These are phyloP conservation scores for Sarcophilus harrisii DNA, from an alignment of 2,797 vertebrate genomes.

Conservation along the genomic window DNA sequence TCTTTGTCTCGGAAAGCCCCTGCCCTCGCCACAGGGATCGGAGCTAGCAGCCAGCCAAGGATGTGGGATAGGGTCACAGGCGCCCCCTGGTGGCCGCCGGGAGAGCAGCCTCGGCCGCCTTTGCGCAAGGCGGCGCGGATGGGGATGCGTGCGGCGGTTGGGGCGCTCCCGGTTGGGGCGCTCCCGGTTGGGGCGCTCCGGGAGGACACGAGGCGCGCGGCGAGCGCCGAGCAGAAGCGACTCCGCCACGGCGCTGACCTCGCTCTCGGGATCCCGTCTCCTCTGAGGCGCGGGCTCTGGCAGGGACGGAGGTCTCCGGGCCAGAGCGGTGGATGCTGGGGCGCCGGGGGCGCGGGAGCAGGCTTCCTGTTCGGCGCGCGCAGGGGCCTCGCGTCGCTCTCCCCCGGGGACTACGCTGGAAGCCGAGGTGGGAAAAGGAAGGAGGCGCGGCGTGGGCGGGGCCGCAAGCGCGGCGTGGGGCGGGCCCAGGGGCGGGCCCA, in stretches of 20 bases:
- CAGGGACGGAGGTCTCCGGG: not conserved
- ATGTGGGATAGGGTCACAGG: constrained; percentile 38
- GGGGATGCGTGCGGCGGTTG: too few species aligned
- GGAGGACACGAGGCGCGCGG: not conserved
- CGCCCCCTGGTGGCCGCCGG: constrained; percentile 70
- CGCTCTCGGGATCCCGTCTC: not conserved
- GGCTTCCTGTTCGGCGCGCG: not conserved
- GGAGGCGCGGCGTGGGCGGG: not conserved
- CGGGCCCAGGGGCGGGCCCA: not conserved
- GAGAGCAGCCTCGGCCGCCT: not conserved
- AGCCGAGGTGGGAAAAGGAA: not conserved
- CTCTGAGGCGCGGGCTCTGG: not conserved
- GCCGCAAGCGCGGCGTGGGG: not conserved
- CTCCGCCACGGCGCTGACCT: not conserved
- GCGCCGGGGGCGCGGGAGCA: not conserved
- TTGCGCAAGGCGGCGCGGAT: not conserved
- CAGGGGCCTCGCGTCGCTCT: constrained; percentile 30
- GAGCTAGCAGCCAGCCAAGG: constrained; percentile 7
- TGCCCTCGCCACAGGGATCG: not conserved
- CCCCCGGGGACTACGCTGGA: not conserved
- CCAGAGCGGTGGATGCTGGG: not conserved
- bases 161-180: too few species aligned
- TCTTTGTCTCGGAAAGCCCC: not conserved
- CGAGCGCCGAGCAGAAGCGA: not conserved
- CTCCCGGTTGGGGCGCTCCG: not conserved